A percentile compares a stretch with the other conserved stretches of the same genome.
Conservation (phyloP, 2,113 vertebrate species). For the Takifugu flavidus region DNA sequence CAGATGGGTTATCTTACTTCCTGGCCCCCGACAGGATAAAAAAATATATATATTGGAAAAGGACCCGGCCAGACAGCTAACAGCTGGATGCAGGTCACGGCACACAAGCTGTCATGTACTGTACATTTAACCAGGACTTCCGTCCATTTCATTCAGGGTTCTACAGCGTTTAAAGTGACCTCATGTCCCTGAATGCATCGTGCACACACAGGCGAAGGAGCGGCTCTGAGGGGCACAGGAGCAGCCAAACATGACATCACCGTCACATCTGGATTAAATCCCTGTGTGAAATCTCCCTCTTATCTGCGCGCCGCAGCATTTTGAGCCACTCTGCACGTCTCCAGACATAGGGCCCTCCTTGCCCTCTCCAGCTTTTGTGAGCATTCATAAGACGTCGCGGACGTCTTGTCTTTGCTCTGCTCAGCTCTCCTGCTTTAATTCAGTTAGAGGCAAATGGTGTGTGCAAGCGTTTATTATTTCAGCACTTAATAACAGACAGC, state of each 20-base stretch:
- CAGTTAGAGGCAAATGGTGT: constrained; percentile 67
- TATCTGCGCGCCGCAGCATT: background rate
- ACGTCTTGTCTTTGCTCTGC: constrained; percentile 5
- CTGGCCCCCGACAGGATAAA: too few relatives aligned
- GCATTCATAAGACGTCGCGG: background rate
- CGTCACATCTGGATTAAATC: constrained; percentile 19
- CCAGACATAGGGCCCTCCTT: too few relatives aligned
- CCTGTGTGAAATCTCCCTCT: background rate
- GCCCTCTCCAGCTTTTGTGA: too few relatives aligned
- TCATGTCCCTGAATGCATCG: background rate
- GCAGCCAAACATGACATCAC: background rate
- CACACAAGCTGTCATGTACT: too few relatives aligned
- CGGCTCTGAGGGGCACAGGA: background rate
- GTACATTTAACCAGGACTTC: too few relatives aligned
- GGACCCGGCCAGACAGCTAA: too few relatives aligned
- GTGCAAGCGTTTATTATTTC: constrained; percentile 69
- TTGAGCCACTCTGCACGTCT: background rate
- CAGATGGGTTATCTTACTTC: too few relatives aligned
- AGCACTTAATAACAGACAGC: constrained; percentile 74
- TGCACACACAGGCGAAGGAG: background rate
- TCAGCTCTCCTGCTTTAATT: constrained; percentile 23
- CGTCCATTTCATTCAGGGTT: too few relatives aligned
- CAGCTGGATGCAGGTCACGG: too few relatives aligned
- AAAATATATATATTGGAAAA: too few relatives aligned
- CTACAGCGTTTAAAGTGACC: too few relatives aligned